Conservation (phyloP, 2,888 invertebrate species). For the Anoplius nigerrimus region DNA sequence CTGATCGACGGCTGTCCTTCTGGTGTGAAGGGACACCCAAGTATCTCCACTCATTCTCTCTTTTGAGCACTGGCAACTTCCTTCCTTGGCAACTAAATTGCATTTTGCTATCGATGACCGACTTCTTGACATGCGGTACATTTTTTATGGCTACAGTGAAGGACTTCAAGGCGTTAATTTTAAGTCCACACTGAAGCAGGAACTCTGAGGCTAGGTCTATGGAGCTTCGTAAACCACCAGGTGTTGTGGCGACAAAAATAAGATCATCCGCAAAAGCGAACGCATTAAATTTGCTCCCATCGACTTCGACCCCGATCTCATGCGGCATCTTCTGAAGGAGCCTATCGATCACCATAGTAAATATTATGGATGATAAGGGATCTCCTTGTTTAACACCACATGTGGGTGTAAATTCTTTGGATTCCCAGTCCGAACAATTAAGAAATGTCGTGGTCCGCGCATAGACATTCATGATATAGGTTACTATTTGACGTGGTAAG, state of each 20-base stretch:
- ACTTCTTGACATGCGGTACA: too few relatives aligned
- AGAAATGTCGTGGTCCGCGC: not conserved
- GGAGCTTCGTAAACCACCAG: conserved; percentile 29
- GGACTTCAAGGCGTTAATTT: too few relatives aligned
- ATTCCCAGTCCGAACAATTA: not conserved
- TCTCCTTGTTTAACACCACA: not conserved
- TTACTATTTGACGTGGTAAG: not conserved
- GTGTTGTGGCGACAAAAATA: conserved; percentile 25
- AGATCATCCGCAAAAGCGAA: conserved; percentile 46
- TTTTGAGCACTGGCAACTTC: too few relatives aligned
- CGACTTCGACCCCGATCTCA: conserved; percentile 21
- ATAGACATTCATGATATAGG: not conserved
- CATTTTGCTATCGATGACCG: too few relatives aligned
- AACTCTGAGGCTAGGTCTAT: too few relatives aligned
- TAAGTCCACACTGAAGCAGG: too few relatives aligned
- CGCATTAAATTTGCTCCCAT: not conserved
- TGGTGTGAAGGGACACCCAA: too few relatives aligned
- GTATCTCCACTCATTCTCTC: too few relatives aligned
- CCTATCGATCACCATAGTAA: not conserved
- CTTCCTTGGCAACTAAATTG: too few relatives aligned
- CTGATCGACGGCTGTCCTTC: too few relatives aligned
- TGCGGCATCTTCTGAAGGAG: not conserved
- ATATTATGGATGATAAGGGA: not conserved
- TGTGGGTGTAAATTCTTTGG: not conserved
- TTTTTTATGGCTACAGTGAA: too few relatives aligned